Evolutionary conservation across 2,113 vertebrate species (phyloP), one percentile per base, ranked within the genome.

Genomic region (Atrichornis clamosus): DNA sequence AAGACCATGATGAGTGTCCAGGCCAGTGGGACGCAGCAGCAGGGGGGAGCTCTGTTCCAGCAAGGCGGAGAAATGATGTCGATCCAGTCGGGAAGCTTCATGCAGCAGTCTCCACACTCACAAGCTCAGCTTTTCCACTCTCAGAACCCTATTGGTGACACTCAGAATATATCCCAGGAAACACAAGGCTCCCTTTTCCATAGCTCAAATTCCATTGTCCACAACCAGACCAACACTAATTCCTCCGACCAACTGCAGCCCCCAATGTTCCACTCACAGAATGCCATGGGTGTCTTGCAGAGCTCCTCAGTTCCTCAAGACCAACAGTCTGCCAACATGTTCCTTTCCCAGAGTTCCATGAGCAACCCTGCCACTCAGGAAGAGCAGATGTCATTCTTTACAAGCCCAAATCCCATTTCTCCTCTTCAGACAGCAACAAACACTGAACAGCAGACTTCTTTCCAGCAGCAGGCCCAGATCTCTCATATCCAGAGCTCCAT

Each of bases 161-260:
- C 98, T 58, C 99, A 99, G 72, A 98, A 98, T 87, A 97, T 98
- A 94, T 92, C 98, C 21, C 98, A 98, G 87, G 98, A 98, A 85
- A 81, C 97, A 21, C 98, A 97, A 88, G 96, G 97, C 74, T 97
- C 98, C 59, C 92, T 98, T 91, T 98, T 98, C 92, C 98, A 96
- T 97, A 98, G 95, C 96, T 98, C 93, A 50, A 98, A 95, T 93
- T 96, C 98, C 82, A 98, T 98, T 97, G 96, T 99, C 86, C 99
- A 98, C 78, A 97, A 97, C 92, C 99, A 99, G 96, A 98, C 98
- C 74, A 97, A 97, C 70, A 97, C 99, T 41, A 94, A 97, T 24
- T 98, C 99, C 50, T 99, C 99, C 70, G 99, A 99, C 91, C 99
- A 99, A 59, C 98, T 99, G 93, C 99, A 99, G 92, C 97, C 99